These are phyloP conservation scores for Calephelis nemesis DNA, from an alignment of 1,140 invertebrate genomes.

Conservation along the genomic window DNA sequence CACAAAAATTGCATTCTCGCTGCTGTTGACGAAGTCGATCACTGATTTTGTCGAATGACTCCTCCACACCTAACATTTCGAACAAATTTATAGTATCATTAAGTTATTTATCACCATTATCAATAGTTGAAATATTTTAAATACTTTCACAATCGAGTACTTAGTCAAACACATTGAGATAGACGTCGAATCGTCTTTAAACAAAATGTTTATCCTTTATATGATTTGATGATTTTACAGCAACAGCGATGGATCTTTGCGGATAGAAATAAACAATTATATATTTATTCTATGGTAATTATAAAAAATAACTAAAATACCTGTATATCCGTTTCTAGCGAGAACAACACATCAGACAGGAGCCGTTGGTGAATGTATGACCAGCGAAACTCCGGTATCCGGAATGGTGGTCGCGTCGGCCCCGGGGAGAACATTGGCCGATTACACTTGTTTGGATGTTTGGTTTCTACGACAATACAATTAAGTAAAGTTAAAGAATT, in stretches of 20 bases:
- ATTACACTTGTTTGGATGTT: conserved; percentile 63
- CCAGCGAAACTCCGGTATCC: conserved; percentile 99
- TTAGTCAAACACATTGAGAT: no score
- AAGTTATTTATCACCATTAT: no score
- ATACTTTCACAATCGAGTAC: no score
- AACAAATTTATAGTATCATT: no score
- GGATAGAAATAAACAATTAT: conserved; percentile 1
- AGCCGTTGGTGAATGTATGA: conserved; percentile 98
- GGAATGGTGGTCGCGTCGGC: conserved; percentile 96
- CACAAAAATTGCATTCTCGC: conserved; percentile 99
- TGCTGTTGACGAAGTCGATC: conserved; percentile 98
- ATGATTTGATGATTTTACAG: no score
- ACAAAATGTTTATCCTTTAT: no score
- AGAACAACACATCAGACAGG: conserved; percentile 97
- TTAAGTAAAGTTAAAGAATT: neutral
- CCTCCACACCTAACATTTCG: conserved; percentile 79
- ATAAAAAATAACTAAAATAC: conserved; percentile 63
- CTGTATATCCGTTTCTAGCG: conserved; percentile 98
- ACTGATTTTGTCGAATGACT: conserved; percentile 98
- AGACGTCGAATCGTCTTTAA: no score
- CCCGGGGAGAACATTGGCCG: conserved; percentile 97
- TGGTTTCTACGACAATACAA: conserved; percentile 50
- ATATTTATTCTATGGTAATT: neutral
- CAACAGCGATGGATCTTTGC: no score
- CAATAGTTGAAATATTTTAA: no score